Evolutionary conservation across 2,113 vertebrate species (phyloP).

Genomic region (Bungarus multicinctus): DNA sequence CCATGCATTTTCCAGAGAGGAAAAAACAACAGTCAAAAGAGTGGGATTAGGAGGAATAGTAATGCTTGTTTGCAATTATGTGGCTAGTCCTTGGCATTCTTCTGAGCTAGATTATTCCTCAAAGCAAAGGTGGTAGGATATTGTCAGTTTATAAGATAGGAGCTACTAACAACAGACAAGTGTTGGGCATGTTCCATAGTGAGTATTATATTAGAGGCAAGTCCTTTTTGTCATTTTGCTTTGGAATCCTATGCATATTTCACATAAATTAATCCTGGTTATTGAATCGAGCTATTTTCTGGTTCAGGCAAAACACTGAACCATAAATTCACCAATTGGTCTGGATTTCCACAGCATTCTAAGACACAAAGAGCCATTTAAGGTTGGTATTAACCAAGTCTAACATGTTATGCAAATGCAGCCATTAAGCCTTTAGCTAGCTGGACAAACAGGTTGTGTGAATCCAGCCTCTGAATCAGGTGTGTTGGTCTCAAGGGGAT

Average conservation of each 20-base stretch:
- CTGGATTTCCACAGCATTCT: background rate
- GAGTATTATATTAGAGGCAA: background rate
- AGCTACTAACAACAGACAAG: too few relatives aligned
- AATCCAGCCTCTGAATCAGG: background rate
- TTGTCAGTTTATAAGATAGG: background rate
- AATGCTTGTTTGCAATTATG: background rate
- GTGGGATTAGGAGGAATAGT: background rate
- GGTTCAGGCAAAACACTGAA: background rate
- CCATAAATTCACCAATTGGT: background rate
- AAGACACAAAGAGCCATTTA: background rate
- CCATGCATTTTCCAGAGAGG: background rate
- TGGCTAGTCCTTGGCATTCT: background rate
- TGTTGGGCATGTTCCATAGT: too few relatives aligned
- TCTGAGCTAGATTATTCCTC: background rate
- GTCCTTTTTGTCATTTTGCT: background rate
- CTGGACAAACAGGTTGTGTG: background rate
- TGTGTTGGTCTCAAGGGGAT: background rate
- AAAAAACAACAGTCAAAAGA: background rate
- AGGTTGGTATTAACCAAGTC: background rate
- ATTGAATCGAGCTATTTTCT: background rate
- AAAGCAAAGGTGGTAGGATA: background rate
- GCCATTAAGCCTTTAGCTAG: background rate
- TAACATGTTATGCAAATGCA: background rate
- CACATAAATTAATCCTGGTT: background rate
- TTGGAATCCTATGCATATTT: background rate